A percentile compares a stretch with the other conserved stretches of the same genome.
Conservation (phyloP, 2,797 vertebrate species). For the Balearica regulorum region DNA sequence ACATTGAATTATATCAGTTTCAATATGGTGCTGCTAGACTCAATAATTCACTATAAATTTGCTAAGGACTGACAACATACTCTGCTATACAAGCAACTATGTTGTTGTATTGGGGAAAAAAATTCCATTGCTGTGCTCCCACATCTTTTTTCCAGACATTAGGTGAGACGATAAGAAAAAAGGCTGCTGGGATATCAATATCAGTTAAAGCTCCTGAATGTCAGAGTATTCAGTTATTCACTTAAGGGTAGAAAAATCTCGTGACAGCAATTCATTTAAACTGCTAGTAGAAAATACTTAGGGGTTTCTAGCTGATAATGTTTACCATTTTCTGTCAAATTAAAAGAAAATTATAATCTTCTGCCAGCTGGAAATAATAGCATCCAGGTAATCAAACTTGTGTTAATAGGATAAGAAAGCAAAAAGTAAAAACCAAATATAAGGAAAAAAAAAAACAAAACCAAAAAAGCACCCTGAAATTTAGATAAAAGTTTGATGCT, state of each 20-base stretch:
- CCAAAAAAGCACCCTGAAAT: background rate
- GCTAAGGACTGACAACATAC: background rate
- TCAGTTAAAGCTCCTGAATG: background rate
- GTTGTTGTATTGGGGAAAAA: background rate
- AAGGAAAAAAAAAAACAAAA: background rate
- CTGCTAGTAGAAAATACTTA: background rate
- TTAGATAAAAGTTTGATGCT: background rate
- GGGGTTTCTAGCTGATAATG: background rate
- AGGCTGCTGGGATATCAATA: background rate
- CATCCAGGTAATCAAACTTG: background rate
- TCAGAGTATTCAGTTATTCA: background rate
- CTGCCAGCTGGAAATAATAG: background rate
- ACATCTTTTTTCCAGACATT: background rate
- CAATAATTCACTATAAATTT: background rate
- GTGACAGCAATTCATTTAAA: background rate
- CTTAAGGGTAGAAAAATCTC: background rate
- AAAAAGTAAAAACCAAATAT: rapidly evolving
- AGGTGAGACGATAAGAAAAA: background rate
- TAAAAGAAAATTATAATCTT: background rate
- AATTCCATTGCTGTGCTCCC: background rate
- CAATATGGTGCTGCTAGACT: background rate
- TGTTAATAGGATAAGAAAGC: background rate
- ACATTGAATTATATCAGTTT: background rate
- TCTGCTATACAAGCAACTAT: background rate
- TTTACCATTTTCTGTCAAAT: background rate